A percentile compares a stretch with the other conserved stretches of the same genome.
Conservation (phyloP, 2,113 vertebrate species). For the Poeciliopsis prolifica region DNA sequence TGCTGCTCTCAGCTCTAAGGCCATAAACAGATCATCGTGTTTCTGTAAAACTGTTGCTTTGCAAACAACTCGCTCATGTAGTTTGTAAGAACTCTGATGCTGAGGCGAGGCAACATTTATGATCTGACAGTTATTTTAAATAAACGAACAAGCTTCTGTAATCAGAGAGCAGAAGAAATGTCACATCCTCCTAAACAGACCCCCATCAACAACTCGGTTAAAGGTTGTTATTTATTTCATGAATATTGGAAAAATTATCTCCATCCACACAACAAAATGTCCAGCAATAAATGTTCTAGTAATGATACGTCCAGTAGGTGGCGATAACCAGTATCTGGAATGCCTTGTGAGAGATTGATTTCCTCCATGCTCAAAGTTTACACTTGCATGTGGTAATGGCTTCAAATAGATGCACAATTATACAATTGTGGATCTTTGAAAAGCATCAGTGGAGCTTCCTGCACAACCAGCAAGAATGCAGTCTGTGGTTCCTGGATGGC, state of each 20-base stretch:
- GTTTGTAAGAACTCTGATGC: background rate
- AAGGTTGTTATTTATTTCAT: background rate
- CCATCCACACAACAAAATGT: background rate
- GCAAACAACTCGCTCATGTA: background rate
- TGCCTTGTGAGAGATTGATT: no score
- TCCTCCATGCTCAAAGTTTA: no score
- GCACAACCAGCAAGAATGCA: no score
- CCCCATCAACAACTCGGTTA: background rate
- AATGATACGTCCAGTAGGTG: no score
- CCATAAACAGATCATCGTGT: background rate
- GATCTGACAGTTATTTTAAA: constrained; percentile 48
- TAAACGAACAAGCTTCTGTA: constrained; percentile 55
- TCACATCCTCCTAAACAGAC: background rate
- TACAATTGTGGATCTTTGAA: no score
- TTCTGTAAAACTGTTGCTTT: background rate
- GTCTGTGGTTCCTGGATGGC: no score
- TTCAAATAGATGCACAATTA: no score
- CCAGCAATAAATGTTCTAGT: background rate
- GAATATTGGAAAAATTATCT: background rate
- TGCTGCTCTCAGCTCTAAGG: background rate
- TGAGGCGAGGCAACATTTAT: background rate
- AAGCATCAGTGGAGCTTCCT: no score
- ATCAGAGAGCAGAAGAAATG: constrained; percentile 33
- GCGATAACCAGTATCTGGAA: no score
- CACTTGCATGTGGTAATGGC: no score